Evolutionary conservation across 2,113 vertebrate genomes (phyloP).

Genomic region (Trachemys scripta): DNA sequence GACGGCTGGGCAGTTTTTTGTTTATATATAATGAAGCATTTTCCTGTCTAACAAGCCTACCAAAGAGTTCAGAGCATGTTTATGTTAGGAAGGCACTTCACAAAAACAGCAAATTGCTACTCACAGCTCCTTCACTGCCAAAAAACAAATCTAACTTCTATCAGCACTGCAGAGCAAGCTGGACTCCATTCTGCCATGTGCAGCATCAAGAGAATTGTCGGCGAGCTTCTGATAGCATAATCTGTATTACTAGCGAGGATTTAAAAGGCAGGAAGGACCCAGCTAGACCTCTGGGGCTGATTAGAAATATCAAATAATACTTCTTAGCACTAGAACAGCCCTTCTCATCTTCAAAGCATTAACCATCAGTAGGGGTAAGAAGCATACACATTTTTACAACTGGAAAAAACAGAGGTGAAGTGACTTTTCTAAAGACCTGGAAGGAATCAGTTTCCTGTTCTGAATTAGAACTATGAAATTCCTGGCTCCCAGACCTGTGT

Average conservation of each 20-base stretch:
- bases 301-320: background rate
- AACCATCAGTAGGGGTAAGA: background rate
- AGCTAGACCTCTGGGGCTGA: background rate
- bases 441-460: background rate
- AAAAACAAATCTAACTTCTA: background rate
- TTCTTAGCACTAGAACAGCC: background rate
- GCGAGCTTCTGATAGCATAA: background rate
- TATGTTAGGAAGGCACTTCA: fast-evolving
- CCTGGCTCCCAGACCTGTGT: background rate
- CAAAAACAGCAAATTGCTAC: fast-evolving
- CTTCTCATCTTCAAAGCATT: background rate
- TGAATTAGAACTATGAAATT: background rate
- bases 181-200: background rate
- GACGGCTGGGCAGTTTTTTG: background rate
- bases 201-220: background rate
- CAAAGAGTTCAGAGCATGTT: fast-evolving
- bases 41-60: fast-evolving
- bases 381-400: too few species aligned
- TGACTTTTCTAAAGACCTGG: background rate
- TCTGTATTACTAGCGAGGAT: background rate
- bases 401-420: background rate
- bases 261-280: background rate
- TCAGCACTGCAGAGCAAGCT: background rate
- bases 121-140: background rate
- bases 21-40: background rate